phyloP scores from a whole-genome alignment of 2,888 invertebrate species.

The Hypomecis atomaria region DNA sequence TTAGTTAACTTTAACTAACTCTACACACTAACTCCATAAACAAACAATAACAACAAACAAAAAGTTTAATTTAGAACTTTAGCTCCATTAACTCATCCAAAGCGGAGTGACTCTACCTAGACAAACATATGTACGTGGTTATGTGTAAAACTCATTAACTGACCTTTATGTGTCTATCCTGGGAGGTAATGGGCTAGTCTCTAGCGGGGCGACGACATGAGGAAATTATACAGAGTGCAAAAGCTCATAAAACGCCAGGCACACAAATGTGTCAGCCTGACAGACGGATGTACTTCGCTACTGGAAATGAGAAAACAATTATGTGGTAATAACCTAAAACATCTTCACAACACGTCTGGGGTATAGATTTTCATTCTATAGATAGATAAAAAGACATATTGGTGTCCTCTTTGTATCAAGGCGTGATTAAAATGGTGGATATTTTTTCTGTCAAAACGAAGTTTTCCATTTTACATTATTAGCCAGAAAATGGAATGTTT shows the following conservation, averaged over 20 bases:
- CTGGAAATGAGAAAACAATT: constrained; percentile 26
- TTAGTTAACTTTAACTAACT: neutral
- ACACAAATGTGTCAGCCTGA: constrained; percentile 28
- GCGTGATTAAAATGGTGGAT: no score
- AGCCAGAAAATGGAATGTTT: no score
- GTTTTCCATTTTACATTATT: no score
- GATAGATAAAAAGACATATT: no score
- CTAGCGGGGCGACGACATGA: constrained; percentile 21
- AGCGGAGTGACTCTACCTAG: neutral
- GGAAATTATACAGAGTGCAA: constrained; percentile 42
- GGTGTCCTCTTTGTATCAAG: no score
- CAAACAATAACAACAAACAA: neutral
- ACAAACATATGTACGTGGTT: neutral
- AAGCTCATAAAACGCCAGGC: constrained; percentile 36
- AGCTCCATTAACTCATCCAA: constrained; percentile 11
- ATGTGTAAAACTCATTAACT: constrained; percentile 25
- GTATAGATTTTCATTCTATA: no score
- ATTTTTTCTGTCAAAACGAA: no score
- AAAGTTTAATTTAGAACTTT: neutral
- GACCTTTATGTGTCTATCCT: constrained; percentile 22
- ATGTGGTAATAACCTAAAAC: constrained; percentile 10
- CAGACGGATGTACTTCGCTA: constrained; percentile 5
- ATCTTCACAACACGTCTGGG: constrained; percentile 11
- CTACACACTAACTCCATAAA: neutral
- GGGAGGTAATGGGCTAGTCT: constrained; percentile 26